Evolutionary conservation across 2,888 invertebrate species (phyloP).

Genomic region (Lampropteryx suffumata): DNA sequence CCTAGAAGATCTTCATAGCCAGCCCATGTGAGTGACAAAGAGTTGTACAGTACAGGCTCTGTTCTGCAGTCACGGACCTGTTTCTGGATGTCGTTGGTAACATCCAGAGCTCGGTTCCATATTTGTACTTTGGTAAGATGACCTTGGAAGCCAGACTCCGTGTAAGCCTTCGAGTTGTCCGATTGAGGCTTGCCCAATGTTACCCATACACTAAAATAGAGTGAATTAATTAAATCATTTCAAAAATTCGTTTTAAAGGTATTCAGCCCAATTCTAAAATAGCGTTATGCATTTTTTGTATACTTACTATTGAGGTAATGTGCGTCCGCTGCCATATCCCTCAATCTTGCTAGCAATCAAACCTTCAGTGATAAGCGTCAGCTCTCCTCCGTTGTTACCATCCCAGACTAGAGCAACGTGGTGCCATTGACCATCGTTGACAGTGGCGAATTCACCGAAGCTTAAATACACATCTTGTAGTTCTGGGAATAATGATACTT

Average conservation of each 20-base stretch:
- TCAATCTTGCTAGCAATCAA: slow-evolving; percentile 96
- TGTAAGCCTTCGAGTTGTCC: slow-evolving; percentile 90
- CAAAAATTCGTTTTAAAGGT: no score
- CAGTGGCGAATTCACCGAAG: slow-evolving; percentile 95
- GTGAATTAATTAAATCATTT: not conserved
- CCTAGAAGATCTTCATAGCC: slow-evolving; percentile 95
- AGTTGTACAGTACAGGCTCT: slow-evolving; percentile 94
- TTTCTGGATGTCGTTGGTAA: slow-evolving; percentile 95
- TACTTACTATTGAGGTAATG: slow-evolving; percentile 91
- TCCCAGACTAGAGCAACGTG: slow-evolving; percentile 98
- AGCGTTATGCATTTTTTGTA: not conserved
- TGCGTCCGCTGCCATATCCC: slow-evolving; percentile 92
- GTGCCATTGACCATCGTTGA: slow-evolving; percentile 98
- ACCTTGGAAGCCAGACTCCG: slow-evolving; percentile 97
- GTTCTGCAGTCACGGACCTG: slow-evolving; percentile 96
- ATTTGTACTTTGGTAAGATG: slow-evolving; percentile 96
- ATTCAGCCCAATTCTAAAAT: not conserved
- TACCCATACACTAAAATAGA: slow-evolving; percentile 90
- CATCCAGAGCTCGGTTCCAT: slow-evolving; percentile 95
- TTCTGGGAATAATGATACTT: slow-evolving; percentile 94
- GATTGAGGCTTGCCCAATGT: slow-evolving; percentile 95
- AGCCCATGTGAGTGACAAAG: slow-evolving; percentile 94
- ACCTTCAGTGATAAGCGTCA: slow-evolving; percentile 97
- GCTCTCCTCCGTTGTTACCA: slow-evolving; percentile 91
- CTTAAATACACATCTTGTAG: slow-evolving; percentile 94